Evolutionary conservation across 2,797 vertebrate species (phyloP).

Genomic region (Holocentrus rufus): DNA sequence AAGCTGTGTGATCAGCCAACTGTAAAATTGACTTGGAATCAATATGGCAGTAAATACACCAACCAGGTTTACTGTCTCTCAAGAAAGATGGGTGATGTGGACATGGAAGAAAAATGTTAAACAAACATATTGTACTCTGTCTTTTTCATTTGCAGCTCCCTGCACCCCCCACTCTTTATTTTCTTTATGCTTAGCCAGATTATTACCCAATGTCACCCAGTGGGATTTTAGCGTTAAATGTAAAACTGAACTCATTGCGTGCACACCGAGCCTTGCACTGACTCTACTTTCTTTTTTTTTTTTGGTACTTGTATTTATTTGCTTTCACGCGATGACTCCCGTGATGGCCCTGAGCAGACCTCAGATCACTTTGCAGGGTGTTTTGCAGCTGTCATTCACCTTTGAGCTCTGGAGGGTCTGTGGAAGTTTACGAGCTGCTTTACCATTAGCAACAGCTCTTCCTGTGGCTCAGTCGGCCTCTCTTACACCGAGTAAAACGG

Average conservation of each 20-base stretch:
- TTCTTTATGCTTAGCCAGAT: constrained; percentile 21
- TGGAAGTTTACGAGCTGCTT: constrained; percentile 49
- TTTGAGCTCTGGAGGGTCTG: constrained; percentile 33
- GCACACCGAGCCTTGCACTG: background rate
- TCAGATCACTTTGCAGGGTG: constrained; percentile 47
- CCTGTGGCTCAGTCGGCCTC: constrained; percentile 24
- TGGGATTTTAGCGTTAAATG: no score
- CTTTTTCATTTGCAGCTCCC: constrained; percentile 23
- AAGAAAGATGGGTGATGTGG: constrained; percentile 51
- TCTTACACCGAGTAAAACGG: constrained; percentile 45
- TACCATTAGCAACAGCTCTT: constrained; percentile 39
- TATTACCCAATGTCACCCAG: constrained; percentile 22
- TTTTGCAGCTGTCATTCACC: constrained; percentile 59
- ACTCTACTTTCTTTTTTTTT: constrained; percentile 28
- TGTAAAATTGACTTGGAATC: constrained; percentile 76
- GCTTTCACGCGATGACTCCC: constrained; percentile 33
- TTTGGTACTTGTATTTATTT: constrained; percentile 28
- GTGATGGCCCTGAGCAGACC: constrained; percentile 40
- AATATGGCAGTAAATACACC: constrained; percentile 39
- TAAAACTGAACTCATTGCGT: no score
- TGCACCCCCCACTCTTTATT: background rate
- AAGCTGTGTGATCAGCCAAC: constrained; percentile 62
- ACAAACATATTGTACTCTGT: constrained; percentile 40
- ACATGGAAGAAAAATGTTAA: constrained; percentile 63
- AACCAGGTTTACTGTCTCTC: constrained; percentile 62